A percentile compares a stretch with the other conserved stretches of the same genome.
Conservation (phyloP, 2,113 vertebrate species). For the Psittacus erithacus region DNA sequence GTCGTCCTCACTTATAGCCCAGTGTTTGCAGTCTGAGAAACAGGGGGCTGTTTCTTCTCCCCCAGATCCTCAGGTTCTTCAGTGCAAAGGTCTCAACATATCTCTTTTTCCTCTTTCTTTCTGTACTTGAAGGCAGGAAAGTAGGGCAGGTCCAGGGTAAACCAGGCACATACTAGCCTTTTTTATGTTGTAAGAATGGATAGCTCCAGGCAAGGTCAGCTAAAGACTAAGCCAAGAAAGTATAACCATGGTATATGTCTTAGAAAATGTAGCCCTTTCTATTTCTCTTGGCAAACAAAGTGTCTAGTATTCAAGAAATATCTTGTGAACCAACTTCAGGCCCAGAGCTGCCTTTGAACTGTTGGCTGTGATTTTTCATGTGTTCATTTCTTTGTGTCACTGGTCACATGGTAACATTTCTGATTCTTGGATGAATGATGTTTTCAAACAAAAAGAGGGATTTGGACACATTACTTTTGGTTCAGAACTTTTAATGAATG, state of each 20-base stretch:
- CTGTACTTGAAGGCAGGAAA: background rate
- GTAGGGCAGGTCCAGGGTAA: background rate
- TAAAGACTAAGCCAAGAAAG: background rate
- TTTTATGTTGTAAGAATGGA: background rate
- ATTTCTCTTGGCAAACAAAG: slow-evolving; percentile 2
- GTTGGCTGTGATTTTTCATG: slow-evolving; percentile 17
- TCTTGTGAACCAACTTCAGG: slow-evolving; percentile 16
- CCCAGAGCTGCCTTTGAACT: slow-evolving; percentile 1
- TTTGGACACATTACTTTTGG: slow-evolving; percentile 22
- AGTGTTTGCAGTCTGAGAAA: background rate
- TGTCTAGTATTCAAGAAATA: background rate
- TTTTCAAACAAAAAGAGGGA: slow-evolving; percentile 51
- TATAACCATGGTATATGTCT: background rate
- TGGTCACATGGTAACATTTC: slow-evolving; percentile 24
- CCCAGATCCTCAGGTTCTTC: background rate
- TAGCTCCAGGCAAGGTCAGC: slow-evolving; percentile 10
- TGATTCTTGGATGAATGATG: slow-evolving; percentile 36
- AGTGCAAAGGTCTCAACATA: background rate
- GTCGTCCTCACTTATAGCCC: background rate
- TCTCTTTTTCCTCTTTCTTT: background rate
- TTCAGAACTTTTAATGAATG: slow-evolving; percentile 34
- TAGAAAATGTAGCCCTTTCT: background rate
- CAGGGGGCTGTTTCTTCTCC: background rate
- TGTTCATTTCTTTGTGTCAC: slow-evolving; percentile 1
- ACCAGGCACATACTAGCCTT: background rate